Base-by-base conservation (phyloP, 2,888 invertebrate genomes). In the Synanthedon andrenaeformis region DNA sequence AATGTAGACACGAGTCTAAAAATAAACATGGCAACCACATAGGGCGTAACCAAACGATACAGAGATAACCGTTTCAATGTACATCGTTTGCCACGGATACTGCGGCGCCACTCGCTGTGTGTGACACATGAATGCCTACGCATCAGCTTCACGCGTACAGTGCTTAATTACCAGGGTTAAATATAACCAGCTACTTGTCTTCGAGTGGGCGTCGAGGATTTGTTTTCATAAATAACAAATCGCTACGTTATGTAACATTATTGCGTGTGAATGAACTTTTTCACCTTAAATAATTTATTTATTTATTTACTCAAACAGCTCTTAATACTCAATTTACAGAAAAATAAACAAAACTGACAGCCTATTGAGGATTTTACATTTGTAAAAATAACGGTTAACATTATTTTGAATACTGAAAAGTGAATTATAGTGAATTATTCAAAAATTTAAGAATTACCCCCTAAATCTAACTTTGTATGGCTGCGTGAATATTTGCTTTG, bases 1-100 rank as follows among this genome's bases (percentile, higher is more conserved):
- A 81, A 80, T 80, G 76, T 79, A 78, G 72, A 77, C 71, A 71
- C 77, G 75, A 76, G 72, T 74, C 80, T 81, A 82, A 85, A 85
- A 83, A 84, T 84, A 85, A 80, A 82, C 78, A 76, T 71, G 78
- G 76, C 72, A 68, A 70, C 67, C 72, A 78, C 75, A 78, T 73
- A 78, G 75, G 69, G 76, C 74, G 78, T 77, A 82, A 71, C 74
- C 76, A 76, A 75, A 72, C 79, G 78, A 79, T 79, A 73, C 75
- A 70, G 74, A 76, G 83, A 82, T 82, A 80, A 80, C 77, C 72
- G 74, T 70, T 76, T 59, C 74, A 71, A 70, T 70, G 66, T 72
- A 71, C 67, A 14, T 50, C 42, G 56, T 63, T 64, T 63, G 62
- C 67, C 66, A 69, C 69, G 65, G 65, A 72, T 68, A 64, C 70